phyloP scores from a whole-genome alignment of 2,797 vertebrate genomes.

The Uromys caudimaculatus region DNA sequence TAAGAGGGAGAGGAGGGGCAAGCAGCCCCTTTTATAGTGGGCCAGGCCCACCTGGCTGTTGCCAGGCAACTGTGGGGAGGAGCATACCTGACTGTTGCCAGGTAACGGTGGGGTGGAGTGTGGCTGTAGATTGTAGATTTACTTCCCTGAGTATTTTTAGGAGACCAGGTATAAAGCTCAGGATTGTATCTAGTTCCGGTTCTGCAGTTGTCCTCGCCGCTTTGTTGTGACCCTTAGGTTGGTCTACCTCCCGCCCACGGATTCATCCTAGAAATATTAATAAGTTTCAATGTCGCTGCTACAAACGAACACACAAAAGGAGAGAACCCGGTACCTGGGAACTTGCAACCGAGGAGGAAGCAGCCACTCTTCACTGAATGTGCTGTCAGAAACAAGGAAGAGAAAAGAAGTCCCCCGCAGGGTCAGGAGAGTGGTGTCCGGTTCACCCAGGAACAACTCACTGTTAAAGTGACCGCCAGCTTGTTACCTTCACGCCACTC shows the following conservation, averaged over 20 bases:
- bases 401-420: not conserved
- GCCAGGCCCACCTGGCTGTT: too few relatives aligned
- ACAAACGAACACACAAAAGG: not conserved
- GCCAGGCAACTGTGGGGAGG: too few relatives aligned
- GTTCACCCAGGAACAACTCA: not conserved
- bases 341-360: not conserved
- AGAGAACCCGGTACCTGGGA: not conserved
- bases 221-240: not conserved
- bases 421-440: not conserved
- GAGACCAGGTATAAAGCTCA: not conserved
- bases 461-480: fast-evolving
- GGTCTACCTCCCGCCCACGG: not conserved
- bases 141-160: not conserved
- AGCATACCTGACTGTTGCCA: too few relatives aligned
- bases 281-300: not conserved
- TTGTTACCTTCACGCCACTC: too few relatives aligned
- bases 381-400: not conserved
- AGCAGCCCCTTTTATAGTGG: too few relatives aligned
- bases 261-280: not conserved
- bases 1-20: too few relatives aligned
- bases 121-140: not conserved
- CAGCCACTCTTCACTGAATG: not conserved
- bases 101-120: too few relatives aligned
- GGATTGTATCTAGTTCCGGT: not conserved
- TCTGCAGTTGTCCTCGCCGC: not conserved